Percentiles rank a stretch among this genome's conserved stretches.
These are phyloP conservation scores for Sarcoramphus papa DNA, from an alignment of 2,797 vertebrate genomes.

Conservation along the genomic window DNA sequence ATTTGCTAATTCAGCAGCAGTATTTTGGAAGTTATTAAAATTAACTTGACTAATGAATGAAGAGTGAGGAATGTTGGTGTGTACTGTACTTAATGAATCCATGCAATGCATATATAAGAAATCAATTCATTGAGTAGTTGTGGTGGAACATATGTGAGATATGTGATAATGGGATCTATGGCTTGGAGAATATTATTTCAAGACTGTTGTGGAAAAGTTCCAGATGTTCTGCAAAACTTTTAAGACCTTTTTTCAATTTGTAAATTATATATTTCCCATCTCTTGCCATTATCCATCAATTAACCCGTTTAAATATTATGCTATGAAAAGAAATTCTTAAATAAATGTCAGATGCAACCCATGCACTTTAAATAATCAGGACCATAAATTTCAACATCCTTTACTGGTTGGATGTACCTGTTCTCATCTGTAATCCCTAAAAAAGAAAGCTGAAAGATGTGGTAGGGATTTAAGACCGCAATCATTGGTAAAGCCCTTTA, in stretches of 20 bases:
- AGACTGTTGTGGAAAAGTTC: slow-evolving; percentile 27
- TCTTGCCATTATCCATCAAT: slow-evolving; percentile 42
- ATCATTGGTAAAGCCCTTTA: background rate
- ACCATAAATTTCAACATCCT: background rate
- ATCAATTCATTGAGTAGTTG: background rate
- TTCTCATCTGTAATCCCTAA: background rate
- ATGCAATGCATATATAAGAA: background rate
- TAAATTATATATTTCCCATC: slow-evolving; percentile 19
- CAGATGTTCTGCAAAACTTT: slow-evolving; percentile 48
- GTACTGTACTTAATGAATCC: background rate
- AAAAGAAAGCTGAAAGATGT: background rate
- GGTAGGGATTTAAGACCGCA: background rate
- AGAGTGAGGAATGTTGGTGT: background rate
- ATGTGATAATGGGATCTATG: background rate
- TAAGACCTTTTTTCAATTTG: slow-evolving; percentile 43
- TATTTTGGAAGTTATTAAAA: background rate
- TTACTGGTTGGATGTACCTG: background rate
- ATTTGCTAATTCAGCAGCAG: background rate
- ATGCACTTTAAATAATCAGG: background rate
- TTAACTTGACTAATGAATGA: background rate
- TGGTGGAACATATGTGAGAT: background rate
- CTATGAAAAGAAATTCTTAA: background rate
- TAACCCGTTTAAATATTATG: slow-evolving; percentile 37
- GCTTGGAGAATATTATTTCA: background rate
- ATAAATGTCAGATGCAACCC: background rate